Percentiles rank a stretch among this genome's conserved stretches.
These are phyloP conservation scores for Chrysomela aeneicollis DNA, from an alignment of 2,888 invertebrate species.

Conservation along the genomic window DNA sequence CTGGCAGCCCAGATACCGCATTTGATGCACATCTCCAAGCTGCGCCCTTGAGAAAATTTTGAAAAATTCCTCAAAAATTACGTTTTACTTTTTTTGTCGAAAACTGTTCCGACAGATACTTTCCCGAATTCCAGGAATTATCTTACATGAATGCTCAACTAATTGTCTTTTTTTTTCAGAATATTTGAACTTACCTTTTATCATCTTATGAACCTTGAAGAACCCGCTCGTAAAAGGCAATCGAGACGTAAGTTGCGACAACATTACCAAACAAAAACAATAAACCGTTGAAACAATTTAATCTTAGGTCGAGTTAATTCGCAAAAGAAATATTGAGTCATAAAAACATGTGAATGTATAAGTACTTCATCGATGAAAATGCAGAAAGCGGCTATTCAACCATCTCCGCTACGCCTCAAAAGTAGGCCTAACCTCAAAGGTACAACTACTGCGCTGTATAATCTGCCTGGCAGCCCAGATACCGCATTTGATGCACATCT, in stretches of 20 bases:
- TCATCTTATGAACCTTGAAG: no score
- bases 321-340: neutral
- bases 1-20: constrained; percentile 90
- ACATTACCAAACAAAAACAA: no score
- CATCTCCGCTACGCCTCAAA: neutral
- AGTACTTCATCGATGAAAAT: constrained; percentile 9
- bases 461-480: constrained; percentile 88
- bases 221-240: no score
- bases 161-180: no score
- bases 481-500: constrained; percentile 84
- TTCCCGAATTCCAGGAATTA: no score
- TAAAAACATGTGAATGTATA: neutral
- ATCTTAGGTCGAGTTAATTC: neutral
- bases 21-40: constrained; percentile 78
- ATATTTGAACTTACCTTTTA: no score
- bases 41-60: constrained; percentile 61
- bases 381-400: neutral
- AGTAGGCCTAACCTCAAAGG: constrained; percentile 72
- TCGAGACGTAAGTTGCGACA: no score
- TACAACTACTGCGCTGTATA: constrained; percentile 92
- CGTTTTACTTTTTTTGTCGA: no score
- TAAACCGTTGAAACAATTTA: neutral
- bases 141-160: no score
- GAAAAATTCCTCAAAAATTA: no score
- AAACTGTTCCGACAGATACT: no score